phyloP scores from a whole-genome alignment of 2,888 invertebrate genomes.

The Empis livida region DNA sequence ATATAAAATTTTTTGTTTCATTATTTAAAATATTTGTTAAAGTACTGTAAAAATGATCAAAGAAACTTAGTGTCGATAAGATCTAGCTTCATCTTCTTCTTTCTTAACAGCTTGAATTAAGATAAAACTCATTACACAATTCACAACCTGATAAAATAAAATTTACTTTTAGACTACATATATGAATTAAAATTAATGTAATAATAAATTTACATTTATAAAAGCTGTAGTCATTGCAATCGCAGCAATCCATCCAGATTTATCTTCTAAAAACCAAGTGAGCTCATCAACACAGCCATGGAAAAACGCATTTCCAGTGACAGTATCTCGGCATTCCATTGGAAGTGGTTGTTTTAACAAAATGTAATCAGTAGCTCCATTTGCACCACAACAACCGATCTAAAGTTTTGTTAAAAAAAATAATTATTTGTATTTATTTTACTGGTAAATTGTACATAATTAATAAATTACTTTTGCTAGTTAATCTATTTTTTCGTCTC shows the following conservation, averaged over 20 bases:
- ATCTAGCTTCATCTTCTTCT: conserved; percentile 50
- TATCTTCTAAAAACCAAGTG: conserved; percentile 77
- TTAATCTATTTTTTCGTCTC: too few species aligned
- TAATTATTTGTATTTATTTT: too few species aligned
- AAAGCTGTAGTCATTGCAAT: conserved; percentile 63
- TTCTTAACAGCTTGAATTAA: conserved; percentile 62
- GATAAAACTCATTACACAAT: conserved; percentile 54
- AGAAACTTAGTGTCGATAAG: conserved; percentile 37
- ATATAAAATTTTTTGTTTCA: too few species aligned
- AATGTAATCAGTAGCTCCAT: conserved; percentile 72
- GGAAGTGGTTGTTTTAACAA: conserved; percentile 66
- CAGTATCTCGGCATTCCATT: conserved; percentile 70
- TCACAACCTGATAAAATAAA: conserved; percentile 44
- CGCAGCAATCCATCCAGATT: conserved; percentile 72
- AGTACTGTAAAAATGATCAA: too few species aligned
- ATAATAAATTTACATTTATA: conserved; percentile 48
- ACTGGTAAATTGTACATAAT: too few species aligned
- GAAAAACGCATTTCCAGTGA: conserved; percentile 79
- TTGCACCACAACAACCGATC: conserved; percentile 86
- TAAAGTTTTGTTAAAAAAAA: conserved; percentile 9
- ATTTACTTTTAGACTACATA: conserved; percentile 3
- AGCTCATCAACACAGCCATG: conserved; percentile 80
- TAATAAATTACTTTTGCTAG: too few species aligned
- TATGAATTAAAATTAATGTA: too few species aligned
- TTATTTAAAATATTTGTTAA: too few species aligned